Evolutionary conservation across 2,797 vertebrate genomes (phyloP).

Genomic region (Danio jaintianensis): DNA sequence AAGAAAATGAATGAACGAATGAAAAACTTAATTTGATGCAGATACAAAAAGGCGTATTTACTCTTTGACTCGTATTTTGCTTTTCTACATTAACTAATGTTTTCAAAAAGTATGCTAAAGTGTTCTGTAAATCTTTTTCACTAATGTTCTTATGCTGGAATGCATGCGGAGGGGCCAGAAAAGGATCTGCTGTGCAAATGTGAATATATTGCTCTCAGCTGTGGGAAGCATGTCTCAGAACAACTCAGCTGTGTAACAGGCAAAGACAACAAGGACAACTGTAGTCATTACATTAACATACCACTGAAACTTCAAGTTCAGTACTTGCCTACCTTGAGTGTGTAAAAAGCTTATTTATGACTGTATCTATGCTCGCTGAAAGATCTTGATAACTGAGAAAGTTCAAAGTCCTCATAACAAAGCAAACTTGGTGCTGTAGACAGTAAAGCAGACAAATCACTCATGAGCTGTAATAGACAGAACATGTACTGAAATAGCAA

Average conservation of each 20-base stretch:
- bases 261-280: neutral
- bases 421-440: neutral
- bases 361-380: neutral
- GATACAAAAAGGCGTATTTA: no score
- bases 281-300: neutral
- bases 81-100: no score
- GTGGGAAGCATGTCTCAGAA: constrained; percentile 14
- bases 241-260: constrained; percentile 9
- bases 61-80: no score
- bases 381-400: neutral
- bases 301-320: neutral
- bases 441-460: neutral
- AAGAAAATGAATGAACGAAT: no score
- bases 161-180: neutral
- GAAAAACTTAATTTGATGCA: no score
- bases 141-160: neutral
- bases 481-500: neutral
- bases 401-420: constrained; percentile 16
- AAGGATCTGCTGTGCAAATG: constrained; percentile 18
- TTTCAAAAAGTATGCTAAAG: neutral
- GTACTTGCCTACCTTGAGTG: neutral
- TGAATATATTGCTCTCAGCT: neutral
- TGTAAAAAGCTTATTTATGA: neutral
- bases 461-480: neutral
- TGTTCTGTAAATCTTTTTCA: neutral